Conservation (phyloP, 2,797 vertebrate genomes). For the Melanotaenia nigrans region DNA sequence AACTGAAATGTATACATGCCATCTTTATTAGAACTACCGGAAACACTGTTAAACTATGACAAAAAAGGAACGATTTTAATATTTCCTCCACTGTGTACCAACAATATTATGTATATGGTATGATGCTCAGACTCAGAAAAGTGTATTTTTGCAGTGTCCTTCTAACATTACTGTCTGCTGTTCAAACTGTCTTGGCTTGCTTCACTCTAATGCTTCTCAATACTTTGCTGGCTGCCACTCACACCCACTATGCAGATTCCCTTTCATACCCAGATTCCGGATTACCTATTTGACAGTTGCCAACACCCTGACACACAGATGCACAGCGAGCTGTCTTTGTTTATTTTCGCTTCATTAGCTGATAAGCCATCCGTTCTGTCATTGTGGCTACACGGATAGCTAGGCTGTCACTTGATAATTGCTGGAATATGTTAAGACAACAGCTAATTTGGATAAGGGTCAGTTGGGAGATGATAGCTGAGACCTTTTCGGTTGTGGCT, state of each 20-base stretch:
- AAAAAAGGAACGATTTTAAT: not conserved
- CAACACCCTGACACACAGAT: slow-evolving; percentile 35
- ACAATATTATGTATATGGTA: not conserved
- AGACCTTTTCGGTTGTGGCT: slow-evolving; percentile 50
- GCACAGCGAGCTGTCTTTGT: slow-evolving; percentile 44
- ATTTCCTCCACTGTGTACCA: slow-evolving; percentile 10
- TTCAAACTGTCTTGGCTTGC: slow-evolving; percentile 29
- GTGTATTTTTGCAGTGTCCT: slow-evolving; percentile 9
- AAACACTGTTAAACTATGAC: not conserved
- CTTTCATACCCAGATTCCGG: slow-evolving; percentile 41
- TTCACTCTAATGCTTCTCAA: slow-evolving; percentile 37
- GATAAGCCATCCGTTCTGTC: slow-evolving; percentile 53
- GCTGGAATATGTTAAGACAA: slow-evolving; percentile 59
- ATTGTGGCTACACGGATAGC: slow-evolving; percentile 24
- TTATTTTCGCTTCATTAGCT: slow-evolving; percentile 62
- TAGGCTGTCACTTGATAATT: slow-evolving; percentile 62
- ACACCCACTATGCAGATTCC: slow-evolving; percentile 52
- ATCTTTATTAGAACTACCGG: not conserved
- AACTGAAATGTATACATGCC: not conserved
- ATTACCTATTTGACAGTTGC: slow-evolving; percentile 27
- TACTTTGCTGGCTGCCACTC: slow-evolving; percentile 39
- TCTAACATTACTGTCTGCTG: slow-evolving; percentile 17
- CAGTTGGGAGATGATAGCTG: slow-evolving; percentile 34
- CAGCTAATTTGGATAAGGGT: slow-evolving; percentile 59
- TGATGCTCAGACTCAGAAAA: slow-evolving; percentile 1